Evolutionary conservation across 2,888 invertebrate genomes (phyloP), one percentile per base, ranked within the genome.

Genomic region (Drosophila nr. perissopoda): DNA sequence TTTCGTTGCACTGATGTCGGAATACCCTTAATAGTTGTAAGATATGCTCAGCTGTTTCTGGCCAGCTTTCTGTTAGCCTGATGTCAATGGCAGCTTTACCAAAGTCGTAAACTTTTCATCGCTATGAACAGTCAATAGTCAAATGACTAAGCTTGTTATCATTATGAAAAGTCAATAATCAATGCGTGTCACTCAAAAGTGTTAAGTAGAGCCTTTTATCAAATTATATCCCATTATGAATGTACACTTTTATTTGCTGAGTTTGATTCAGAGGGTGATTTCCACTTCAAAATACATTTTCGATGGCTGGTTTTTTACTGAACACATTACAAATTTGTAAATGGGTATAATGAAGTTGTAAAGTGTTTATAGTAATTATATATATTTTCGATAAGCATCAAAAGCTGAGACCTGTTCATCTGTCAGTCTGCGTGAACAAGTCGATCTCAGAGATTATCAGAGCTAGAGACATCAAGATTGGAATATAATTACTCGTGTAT

Each of bases 1-100:
- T 4, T 36, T 21, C 27, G 21, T 16, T 25, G 11, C 21, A 48
- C 7, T 38, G 57, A 53, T 10, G 10, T 0, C 1, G 1, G 13
- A 13, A 58, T 71, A 58, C 72, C 36, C 70, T 66, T 29, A 10
- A 21, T 1, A 18, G 21, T 34, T 18, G 0, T 2, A 53, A 36
- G 1, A 13, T 27, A 4, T 54, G 27, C 16, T 25, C 25, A 46
- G 16, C 46, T 46, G 46, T 4, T 46, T 16, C 8, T 46, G 16
- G 13, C 46, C 46, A 25, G 0, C 25, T 25, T 25, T 46, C 8
- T 25, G 25, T 46, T 46, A 25, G 25, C 25, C 16, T 2, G 16
- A 8, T 46, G 7, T 21, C 42, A 21, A 21, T 42, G 21, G 11
- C 11, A 42, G 5, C 2, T 11, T 21, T 2, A 21, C 21, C 42